Percentiles rank a stretch among this genome's conserved stretches.
Conservation (phyloP, 2,888 invertebrate species). For the Neria commutata region DNA sequence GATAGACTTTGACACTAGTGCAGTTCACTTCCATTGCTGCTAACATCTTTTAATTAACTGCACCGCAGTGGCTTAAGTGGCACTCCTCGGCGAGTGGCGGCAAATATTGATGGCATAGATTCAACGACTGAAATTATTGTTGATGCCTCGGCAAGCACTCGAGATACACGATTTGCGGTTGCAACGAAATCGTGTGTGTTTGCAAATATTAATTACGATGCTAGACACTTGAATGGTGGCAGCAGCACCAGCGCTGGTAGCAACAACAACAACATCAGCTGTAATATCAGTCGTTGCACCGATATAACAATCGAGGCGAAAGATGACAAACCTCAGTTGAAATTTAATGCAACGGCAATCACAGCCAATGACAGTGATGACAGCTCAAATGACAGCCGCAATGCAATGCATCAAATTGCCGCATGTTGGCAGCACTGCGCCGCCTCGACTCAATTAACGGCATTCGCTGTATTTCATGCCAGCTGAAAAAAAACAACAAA, state of each 20-base stretch:
- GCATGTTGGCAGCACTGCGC: not conserved
- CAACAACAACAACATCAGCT: not conserved
- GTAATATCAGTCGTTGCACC: no score
- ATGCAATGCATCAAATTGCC: not conserved
- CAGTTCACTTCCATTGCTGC: no score
- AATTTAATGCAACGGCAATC: not conserved
- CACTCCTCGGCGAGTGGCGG: no score
- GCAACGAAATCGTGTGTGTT: not conserved
- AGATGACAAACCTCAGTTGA: not conserved
- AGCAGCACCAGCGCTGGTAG: not conserved
- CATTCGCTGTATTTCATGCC: not conserved
- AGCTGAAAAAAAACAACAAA: not conserved
- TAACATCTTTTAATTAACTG: no score
- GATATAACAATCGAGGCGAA: no score
- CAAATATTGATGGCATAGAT: conserved; percentile 2
- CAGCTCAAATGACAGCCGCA: no score
- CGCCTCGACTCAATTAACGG: conserved; percentile 1
- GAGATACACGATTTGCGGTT: not conserved
- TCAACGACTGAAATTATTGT: not conserved
- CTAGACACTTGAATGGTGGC: no score
- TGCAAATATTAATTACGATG: conserved; percentile 3
- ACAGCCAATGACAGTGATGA: no score
- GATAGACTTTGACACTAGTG: no score
- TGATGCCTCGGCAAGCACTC: not conserved
- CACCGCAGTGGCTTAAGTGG: no score